A percentile compares a stretch with the other conserved stretches of the same genome.
Conservation (phyloP, 1,140 invertebrate species). For the Andrena cerasifolii region DNA sequence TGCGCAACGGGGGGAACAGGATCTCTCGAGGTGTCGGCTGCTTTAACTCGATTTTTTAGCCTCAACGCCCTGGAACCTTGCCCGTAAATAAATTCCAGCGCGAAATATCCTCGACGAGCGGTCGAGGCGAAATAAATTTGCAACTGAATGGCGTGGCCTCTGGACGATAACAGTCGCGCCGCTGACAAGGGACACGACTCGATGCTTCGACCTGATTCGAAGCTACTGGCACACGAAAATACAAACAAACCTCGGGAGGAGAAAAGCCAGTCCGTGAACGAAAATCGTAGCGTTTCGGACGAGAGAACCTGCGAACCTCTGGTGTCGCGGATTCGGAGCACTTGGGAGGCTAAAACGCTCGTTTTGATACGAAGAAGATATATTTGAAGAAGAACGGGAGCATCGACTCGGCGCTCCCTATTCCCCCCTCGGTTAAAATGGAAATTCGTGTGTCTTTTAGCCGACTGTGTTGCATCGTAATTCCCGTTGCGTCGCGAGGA, state of each 20-base stretch:
- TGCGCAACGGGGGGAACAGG: constrained; percentile 51
- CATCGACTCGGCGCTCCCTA: too few species aligned
- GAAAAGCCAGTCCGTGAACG: too few species aligned
- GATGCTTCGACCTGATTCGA: too few species aligned
- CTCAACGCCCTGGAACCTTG: not conserved
- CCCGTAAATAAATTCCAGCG: constrained; percentile 19
- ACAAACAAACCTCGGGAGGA: too few species aligned
- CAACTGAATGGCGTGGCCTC: constrained; percentile 8
- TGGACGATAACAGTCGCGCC: constrained; percentile 3
- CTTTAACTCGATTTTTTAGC: not conserved
- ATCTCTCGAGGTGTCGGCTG: constrained; percentile 57
- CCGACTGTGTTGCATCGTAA: constrained; percentile 5
- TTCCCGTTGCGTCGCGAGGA: constrained; percentile 27
- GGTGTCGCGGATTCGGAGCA: too few species aligned
- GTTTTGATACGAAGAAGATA: not conserved
- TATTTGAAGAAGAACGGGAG: not conserved
- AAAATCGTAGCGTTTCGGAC: too few species aligned
- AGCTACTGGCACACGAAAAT: too few species aligned
- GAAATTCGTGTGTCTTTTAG: not conserved
- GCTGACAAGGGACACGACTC: not conserved
- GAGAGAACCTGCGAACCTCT: too few species aligned
- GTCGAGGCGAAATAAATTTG: constrained; percentile 29
- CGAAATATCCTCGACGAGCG: not conserved
- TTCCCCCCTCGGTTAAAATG: too few species aligned
- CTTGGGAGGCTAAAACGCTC: too few species aligned